Percentiles rank a stretch among this genome's conserved stretches.
These are phyloP conservation scores for Gymnobelideus leadbeateri DNA, from an alignment of 2,113 vertebrate genomes.

Conservation along the genomic window DNA sequence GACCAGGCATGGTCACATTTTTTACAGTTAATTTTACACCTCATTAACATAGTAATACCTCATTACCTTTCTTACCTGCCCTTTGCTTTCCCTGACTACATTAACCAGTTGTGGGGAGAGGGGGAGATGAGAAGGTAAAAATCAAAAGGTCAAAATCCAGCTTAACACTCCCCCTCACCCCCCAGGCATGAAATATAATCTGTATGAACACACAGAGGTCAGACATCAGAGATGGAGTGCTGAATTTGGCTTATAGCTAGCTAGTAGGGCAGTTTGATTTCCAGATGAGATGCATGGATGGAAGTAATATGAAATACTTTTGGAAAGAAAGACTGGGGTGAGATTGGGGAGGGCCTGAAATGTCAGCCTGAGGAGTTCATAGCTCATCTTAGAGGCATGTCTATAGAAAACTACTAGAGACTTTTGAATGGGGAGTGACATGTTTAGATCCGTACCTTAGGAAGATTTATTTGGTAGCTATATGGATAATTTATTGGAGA, in stretches of 20 bases:
- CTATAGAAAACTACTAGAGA: not conserved
- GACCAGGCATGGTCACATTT: conserved; percentile 1
- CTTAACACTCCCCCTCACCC: not conserved
- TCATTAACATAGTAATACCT: not conserved
- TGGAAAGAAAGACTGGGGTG: not conserved
- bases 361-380: not conserved
- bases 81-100: not conserved
- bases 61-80: not conserved
- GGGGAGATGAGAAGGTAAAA: not conserved
- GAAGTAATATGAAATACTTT: not conserved
- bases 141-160: not conserved
- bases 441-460: not conserved
- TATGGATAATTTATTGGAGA: not conserved
- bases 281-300: not conserved
- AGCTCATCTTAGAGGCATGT: not conserved
- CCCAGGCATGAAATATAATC: not conserved
- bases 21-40: not conserved
- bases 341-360: not conserved
- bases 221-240: not conserved
- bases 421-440: not conserved
- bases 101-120: not conserved
- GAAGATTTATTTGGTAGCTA: not conserved
- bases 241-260: not conserved
- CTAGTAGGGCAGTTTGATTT: not conserved
- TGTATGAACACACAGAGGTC: not conserved